A percentile compares a stretch with the other conserved stretches of the same genome.
phyloP scores from a whole-genome alignment of 1,140 invertebrate species.

The Apolygus lucorum region DNA sequence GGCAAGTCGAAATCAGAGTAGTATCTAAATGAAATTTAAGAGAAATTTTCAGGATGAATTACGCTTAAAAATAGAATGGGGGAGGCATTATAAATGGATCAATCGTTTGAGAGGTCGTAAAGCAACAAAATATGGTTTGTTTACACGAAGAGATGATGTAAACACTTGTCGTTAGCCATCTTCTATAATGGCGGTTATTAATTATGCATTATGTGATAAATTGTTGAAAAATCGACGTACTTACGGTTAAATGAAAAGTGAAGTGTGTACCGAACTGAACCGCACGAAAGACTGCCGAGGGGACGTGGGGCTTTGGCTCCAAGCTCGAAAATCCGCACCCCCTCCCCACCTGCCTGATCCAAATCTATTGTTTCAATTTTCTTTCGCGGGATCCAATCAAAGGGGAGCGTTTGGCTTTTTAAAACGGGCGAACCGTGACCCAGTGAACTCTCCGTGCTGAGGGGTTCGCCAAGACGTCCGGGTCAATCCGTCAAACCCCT shows the following conservation, averaged over 20 bases:
- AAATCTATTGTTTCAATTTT: conserved; percentile 1
- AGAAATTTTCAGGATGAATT: no score
- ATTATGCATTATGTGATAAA: neutral
- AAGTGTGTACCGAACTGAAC: neutral
- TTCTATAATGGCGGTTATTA: no score
- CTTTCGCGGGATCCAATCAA: neutral
- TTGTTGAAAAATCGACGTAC: neutral
- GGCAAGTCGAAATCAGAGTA: no score
- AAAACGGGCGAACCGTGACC: neutral
- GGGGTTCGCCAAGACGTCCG: neutral
- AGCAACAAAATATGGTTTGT: neutral
- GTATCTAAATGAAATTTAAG: no score
- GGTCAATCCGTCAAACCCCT: no score
- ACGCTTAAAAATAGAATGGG: neutral
- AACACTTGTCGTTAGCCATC: no score
- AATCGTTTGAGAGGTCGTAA: neutral
- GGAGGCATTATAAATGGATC: neutral
- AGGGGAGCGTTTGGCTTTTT: neutral
- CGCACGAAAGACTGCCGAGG: neutral
- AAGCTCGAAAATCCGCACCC: neutral
- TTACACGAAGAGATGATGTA: neutral
- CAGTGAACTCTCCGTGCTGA: neutral
- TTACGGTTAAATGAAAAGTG: neutral
- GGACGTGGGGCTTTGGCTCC: neutral
- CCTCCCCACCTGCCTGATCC: neutral